Conservation (phyloP, 2,888 invertebrate genomes). For the Cancer borealis region DNA sequence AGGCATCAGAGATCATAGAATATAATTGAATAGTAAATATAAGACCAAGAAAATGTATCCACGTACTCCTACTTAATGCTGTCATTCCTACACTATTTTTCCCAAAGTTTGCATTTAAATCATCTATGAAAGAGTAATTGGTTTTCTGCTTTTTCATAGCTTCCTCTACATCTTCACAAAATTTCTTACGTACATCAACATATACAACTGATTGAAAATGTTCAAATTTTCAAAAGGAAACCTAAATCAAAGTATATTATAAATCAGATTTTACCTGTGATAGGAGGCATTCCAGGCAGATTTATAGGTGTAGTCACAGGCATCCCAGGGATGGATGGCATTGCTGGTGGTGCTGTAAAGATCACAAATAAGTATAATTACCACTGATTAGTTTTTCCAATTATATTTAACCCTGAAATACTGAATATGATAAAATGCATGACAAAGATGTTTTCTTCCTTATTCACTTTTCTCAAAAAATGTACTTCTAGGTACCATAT, state of each 20-base stretch:
- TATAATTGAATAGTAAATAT: too few relatives aligned
- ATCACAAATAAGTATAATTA: background rate
- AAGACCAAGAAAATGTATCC: too few relatives aligned
- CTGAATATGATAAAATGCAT: background rate
- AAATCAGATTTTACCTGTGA: slow-evolving; percentile 84
- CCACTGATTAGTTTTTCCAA: background rate
- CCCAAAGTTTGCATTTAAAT: too few relatives aligned
- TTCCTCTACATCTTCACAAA: too few relatives aligned
- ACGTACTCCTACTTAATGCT: too few relatives aligned
- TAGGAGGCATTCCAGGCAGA: slow-evolving; percentile 86
- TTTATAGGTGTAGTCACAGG: slow-evolving; percentile 78
- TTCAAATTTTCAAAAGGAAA: background rate
- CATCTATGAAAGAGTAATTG: too few relatives aligned
- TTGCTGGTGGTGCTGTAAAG: slow-evolving; percentile 69
- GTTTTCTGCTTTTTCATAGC: too few relatives aligned
- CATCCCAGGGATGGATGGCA: slow-evolving; percentile 77
- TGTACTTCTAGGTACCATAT: background rate
- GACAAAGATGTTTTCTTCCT: background rate
- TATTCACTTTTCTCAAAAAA: background rate
- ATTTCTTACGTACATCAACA: too few relatives aligned
- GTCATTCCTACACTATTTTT: too few relatives aligned
- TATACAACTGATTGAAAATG: background rate
- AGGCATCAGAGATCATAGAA: too few relatives aligned
- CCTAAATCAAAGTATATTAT: background rate
- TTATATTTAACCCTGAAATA: background rate